Conservation (phyloP, 2,113 vertebrate species). For the Clarias macrocephalus region DNA sequence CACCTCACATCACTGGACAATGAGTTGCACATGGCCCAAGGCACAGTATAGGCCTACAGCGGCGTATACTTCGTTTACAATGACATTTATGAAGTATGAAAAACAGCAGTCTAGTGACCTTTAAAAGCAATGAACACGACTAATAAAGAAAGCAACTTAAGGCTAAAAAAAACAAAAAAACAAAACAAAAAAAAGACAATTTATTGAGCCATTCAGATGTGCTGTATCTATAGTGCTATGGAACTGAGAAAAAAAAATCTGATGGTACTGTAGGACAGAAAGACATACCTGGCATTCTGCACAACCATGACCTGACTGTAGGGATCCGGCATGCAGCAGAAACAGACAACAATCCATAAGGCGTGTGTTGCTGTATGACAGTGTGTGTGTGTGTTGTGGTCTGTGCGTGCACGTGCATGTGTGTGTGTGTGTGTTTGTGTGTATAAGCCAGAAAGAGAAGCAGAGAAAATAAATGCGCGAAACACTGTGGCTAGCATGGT, state of each 20-base stretch:
- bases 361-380: slow-evolving; percentile 53
- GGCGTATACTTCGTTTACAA: slow-evolving; percentile 27
- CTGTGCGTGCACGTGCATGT: not conserved
- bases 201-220: slow-evolving; percentile 44
- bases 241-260: not conserved
- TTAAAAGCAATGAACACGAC: slow-evolving; percentile 3
- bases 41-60: slow-evolving; percentile 20
- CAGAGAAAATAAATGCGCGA: slow-evolving; percentile 3
- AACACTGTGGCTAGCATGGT: slow-evolving; percentile 22
- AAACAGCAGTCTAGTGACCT: slow-evolving; percentile 13
- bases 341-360: slow-evolving; percentile 74
- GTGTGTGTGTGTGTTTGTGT: slow-evolving; percentile 14
- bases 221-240: not conserved
- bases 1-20: slow-evolving; percentile 16
- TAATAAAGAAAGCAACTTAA: not conserved
- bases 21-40: slow-evolving; percentile 27
- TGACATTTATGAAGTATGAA: slow-evolving; percentile 22
- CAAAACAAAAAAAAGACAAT: not conserved
- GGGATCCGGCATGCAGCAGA: slow-evolving; percentile 79
- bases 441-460: slow-evolving; percentile 8
- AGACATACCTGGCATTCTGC: slow-evolving; percentile 96
- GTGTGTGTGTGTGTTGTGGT: slow-evolving; percentile 5
- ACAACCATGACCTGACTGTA: slow-evolving; percentile 99
- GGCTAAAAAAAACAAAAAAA: not conserved
- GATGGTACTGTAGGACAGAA: slow-evolving; percentile 48